These are phyloP conservation scores for Rhagoletis pomonella DNA, from an alignment of 1,140 invertebrate genomes.

Conservation along the genomic window DNA sequence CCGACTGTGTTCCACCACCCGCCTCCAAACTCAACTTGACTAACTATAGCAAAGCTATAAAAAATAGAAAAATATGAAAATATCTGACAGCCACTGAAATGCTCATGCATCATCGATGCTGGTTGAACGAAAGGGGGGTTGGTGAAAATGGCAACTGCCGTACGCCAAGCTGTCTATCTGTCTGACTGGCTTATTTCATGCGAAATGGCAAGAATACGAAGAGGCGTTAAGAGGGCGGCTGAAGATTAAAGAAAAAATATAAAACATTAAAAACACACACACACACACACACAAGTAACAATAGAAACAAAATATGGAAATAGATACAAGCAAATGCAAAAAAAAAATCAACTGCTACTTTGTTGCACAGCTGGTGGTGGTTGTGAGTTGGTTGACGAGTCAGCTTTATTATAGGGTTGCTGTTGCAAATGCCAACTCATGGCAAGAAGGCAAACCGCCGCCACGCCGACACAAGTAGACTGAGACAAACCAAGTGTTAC, in stretches of 20 bases:
- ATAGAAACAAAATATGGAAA: conserved; percentile 46
- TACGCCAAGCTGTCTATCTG: background rate
- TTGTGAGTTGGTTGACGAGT: background rate
- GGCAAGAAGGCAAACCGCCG: too few species aligned
- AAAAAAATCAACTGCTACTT: background rate
- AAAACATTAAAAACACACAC: background rate
- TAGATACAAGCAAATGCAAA: conserved; percentile 4
- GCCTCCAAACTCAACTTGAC: background rate
- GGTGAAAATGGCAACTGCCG: background rate
- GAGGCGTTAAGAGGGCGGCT: background rate
- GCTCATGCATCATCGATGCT: conserved; percentile 26
- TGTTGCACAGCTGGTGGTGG: conserved; percentile 45
- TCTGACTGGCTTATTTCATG: background rate
- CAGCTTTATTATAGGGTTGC: conserved; percentile 16
- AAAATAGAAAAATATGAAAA: conserved; percentile 37
- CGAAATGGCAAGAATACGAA: background rate
- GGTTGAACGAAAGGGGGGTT: background rate
- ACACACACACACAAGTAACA: conserved; percentile 3
- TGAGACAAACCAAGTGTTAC: background rate
- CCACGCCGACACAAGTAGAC: background rate
- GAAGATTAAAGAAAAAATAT: background rate
- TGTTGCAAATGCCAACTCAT: background rate
- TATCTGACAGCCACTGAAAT: conserved; percentile 45
- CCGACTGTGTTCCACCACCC: background rate
- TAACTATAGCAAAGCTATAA: background rate